Evolutionary conservation across 2,888 invertebrate genomes (phyloP), one percentile per base, ranked within the genome.

Genomic region (Fragum fragum): DNA sequence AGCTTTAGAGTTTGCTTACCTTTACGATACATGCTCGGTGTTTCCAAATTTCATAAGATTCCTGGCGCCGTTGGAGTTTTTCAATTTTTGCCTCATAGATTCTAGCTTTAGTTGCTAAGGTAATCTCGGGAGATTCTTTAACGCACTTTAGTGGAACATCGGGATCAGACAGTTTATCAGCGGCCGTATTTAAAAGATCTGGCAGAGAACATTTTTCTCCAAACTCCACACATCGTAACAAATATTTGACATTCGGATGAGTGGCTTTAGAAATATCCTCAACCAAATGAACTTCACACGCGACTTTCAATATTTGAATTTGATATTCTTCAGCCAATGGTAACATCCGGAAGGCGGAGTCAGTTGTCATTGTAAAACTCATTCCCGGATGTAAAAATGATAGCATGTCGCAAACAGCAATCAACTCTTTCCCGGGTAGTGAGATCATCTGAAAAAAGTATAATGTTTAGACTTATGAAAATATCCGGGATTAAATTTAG

Each of bases 291-390:
- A 79, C 81, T 73, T 87, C 88, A 59, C 88, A 88, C 29, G 85
- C 87, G 47, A 77, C 74, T 52, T 78, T 87, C n/a, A 88, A 80
- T 26, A 87, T 80, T 1, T 57, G 55, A 7, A 88, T 81, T 47
- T 88, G 88, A 72, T 88, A 88, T 68, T 88, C 88, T 18, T 88
- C 87, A 11, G 88, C 87, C 11, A 88, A 53, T 11, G 87, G 84
- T 3, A 88, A 36, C 18, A 88, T 83, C 6, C 82, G 59, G 61
- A 87, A 81, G 1, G 83, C 84, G 1, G 81, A 74, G 7, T 85
- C 83, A 9, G 61, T 69, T 36, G 79, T 76, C 36, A 88, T 69
- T 1, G 73, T 76, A 52, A 84, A 84, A 6, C 83, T 81, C 2
- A 82, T 74, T 42, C 86, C 87, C 2, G 88, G 87, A 53, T 88